phyloP scores from a whole-genome alignment of 2,797 vertebrate species.

The Syngnathus acus region DNA sequence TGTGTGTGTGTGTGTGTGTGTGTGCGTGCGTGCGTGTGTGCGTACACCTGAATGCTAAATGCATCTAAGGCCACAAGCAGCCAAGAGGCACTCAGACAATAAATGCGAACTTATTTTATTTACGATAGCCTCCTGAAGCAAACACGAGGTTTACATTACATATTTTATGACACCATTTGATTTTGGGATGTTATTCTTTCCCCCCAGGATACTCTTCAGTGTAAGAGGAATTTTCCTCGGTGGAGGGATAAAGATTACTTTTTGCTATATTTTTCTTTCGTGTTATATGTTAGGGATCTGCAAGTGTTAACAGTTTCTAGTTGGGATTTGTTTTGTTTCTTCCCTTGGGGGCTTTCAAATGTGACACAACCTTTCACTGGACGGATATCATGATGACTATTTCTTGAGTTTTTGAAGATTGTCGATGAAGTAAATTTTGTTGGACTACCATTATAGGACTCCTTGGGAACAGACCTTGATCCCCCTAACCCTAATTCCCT shows the following conservation, averaged over 20 bases:
- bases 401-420: background rate
- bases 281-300: background rate
- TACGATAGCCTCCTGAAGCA: slow-evolving; percentile 40
- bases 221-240: slow-evolving; percentile 16
- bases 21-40: background rate
- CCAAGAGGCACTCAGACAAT: slow-evolving; percentile 36
- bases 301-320: slow-evolving; percentile 5
- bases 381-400: background rate
- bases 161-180: slow-evolving; percentile 41
- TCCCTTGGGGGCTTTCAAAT: slow-evolving; percentile 6
- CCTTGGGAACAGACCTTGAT: background rate
- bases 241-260: background rate
- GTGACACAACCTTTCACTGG: slow-evolving; percentile 3
- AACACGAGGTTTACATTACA: slow-evolving; percentile 24
- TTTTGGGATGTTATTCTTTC: slow-evolving; percentile 24
- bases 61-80: slow-evolving; percentile 15
- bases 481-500: background rate
- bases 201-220: slow-evolving; percentile 3
- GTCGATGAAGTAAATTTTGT: background rate
- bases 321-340: slow-evolving; percentile 7
- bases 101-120: slow-evolving; percentile 41
- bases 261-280: slow-evolving; percentile 13
- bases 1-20: too few species aligned
- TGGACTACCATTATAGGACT: background rate
- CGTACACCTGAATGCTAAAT: slow-evolving; percentile 6